These are phyloP conservation scores for Muntiacus muntjak DNA, from an alignment of 2,113 vertebrate genomes.

Conservation along the genomic window DNA sequence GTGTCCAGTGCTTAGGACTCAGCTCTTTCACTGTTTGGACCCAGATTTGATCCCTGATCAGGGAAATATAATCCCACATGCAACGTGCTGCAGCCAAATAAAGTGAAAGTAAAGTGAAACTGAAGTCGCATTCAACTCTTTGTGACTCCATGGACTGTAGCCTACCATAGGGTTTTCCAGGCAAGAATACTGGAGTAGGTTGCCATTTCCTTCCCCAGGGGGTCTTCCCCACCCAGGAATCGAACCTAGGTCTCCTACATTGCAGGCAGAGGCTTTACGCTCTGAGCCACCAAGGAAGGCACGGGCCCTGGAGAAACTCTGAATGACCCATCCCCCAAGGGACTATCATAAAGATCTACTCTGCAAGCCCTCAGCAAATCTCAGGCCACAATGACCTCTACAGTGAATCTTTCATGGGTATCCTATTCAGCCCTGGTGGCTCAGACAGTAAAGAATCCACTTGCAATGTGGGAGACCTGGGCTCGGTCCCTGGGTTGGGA, in stretches of 20 bases:
- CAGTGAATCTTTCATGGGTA: not conserved
- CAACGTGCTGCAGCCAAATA: not conserved
- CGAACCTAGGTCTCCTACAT: not conserved
- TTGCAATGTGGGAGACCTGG: not conserved
- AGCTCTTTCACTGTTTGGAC: not conserved
- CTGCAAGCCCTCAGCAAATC: not conserved
- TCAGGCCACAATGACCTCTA: not conserved
- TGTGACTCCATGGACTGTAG: not conserved
- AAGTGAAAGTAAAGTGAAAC: not conserved
- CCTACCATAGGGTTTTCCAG: not conserved
- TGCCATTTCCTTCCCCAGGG: not conserved
- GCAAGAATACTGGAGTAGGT: not conserved
- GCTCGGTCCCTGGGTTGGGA: not conserved
- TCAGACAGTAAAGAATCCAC: not conserved
- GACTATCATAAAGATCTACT: not conserved
- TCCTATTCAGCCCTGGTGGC: not conserved
- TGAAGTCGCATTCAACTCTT: not conserved
- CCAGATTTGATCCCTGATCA: not conserved
- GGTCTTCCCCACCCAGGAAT: not conserved
- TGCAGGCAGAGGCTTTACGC: not conserved
- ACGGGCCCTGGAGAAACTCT: not conserved
- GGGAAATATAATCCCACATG: not conserved
- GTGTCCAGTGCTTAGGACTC: not conserved
- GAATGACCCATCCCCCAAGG: not conserved
- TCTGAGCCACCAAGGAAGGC: not conserved